Evolutionary conservation across 1,140 invertebrate species (phyloP), one percentile per base, ranked within the genome.

Genomic region (Uloborus diversus): DNA sequence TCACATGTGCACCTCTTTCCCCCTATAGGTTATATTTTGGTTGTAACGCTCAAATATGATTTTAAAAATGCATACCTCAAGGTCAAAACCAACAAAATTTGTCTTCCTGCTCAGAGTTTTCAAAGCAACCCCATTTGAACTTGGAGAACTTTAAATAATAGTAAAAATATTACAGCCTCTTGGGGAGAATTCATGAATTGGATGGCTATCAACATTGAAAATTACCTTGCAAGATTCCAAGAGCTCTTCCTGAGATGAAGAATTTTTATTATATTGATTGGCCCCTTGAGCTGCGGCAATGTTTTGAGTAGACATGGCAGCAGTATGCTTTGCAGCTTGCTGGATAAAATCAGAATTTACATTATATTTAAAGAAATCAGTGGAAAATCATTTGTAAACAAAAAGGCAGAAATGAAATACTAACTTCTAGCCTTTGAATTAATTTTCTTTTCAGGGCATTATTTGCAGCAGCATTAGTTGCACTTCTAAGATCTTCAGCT

Each of bases 401-500:
- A 42, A 17, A 42, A 42, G 17, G 17, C 17, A 9, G 7, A 9
- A 64, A 14, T 59, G 28, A 25, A 37, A 75, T 7, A 65, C 66
- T 28, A 47, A 78, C 81, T 51, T 92, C 93, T 35, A 96, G 85
- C 53, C 92, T 89, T 66, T 90, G 90, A 17, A 96, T 92, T 1
- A 95, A 88, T 85, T 94, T 93, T 7, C 92, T 90, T 80, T 94
- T 91, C 56, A 96, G 87, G 2, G 93, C 93, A 56, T 94, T 94
- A 4, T 92, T 92, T 27, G 91, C 90, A 13, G 94, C 93, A 3
- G 90, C 90, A 65, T 92, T 94, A 0, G 97, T 97, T 11, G 95
- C 96, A 83, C 92, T 92, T 66, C 95, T 88, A 0, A 99, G 87
- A 83, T 98, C 94, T 85, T 99, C 96, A 0, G 97, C 98, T 0